Percentiles rank a stretch among this genome's conserved stretches.
Evolutionary conservation across 2,113 vertebrate genomes (phyloP).

Genomic region (Apistogramma diplotaenia): DNA sequence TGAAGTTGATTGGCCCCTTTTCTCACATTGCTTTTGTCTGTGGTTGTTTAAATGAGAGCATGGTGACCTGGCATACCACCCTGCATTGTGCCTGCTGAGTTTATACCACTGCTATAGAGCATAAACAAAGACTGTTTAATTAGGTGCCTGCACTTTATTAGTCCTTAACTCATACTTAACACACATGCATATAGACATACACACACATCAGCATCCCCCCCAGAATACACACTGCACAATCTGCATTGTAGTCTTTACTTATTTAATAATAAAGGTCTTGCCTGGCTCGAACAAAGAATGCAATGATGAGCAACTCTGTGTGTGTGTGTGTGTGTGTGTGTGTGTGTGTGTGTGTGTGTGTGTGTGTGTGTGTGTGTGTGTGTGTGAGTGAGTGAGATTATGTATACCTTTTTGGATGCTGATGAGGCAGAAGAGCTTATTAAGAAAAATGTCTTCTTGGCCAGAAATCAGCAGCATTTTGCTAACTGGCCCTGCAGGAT

Average conservation of each 20-base stretch:
- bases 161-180: conserved; percentile 73
- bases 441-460: conserved; percentile 62
- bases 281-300: conserved; percentile 55
- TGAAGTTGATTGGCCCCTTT: conserved; percentile 61
- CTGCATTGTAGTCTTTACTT: conserved; percentile 50
- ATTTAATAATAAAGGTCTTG: conserved; percentile 65
- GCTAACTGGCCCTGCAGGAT: conserved; percentile 37
- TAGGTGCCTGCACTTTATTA: conserved; percentile 76
- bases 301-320: conserved; percentile 38
- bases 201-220: conserved; percentile 8
- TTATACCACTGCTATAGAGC: conserved; percentile 65
- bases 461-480: conserved; percentile 52
- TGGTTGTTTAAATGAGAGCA: conserved; percentile 69
- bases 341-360: conserved; percentile 11
- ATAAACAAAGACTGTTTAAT: conserved; percentile 80
- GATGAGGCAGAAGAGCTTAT: conserved; percentile 56
- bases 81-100: conserved; percentile 61
- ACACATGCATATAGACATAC: conserved; percentile 22
- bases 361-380: conserved; percentile 3
- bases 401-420: conserved; percentile 45
- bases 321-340: conserved; percentile 7
- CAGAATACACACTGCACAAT: conserved; percentile 42
- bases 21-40: conserved; percentile 56
- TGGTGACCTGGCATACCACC: conserved; percentile 55
- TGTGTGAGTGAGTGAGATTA: conserved; percentile 7